Evolutionary conservation across 2,888 invertebrate genomes (phyloP).

Genomic region (Trissoscelio sp.): DNA sequence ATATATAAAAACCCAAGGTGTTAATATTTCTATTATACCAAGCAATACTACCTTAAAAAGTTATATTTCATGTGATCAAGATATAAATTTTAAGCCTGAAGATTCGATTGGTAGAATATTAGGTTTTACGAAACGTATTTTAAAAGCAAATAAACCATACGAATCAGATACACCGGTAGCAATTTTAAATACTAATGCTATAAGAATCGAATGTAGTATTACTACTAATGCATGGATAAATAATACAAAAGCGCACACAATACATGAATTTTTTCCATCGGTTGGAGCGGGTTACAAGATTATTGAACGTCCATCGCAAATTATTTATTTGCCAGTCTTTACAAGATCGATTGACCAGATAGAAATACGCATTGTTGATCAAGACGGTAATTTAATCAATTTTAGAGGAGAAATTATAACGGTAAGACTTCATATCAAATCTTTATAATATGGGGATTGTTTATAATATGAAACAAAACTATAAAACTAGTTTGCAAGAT

Average conservation of each 20-base stretch:
- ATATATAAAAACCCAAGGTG: slow-evolving; percentile 45
- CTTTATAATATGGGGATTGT: slow-evolving; percentile 55
- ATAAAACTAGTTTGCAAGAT: slow-evolving; percentile 37
- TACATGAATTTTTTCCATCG: slow-evolving; percentile 50
- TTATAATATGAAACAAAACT: slow-evolving; percentile 30
- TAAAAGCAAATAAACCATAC: slow-evolving; percentile 32
- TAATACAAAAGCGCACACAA: slow-evolving; percentile 31
- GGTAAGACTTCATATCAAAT: slow-evolving; percentile 67
- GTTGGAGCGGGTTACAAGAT: slow-evolving; percentile 76
- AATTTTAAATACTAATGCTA: slow-evolving; percentile 31
- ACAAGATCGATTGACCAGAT: slow-evolving; percentile 65
- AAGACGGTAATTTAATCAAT: slow-evolving; percentile 68
- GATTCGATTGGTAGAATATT: slow-evolving; percentile 49
- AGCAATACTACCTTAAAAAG: slow-evolving; percentile 65
- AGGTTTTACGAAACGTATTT: slow-evolving; percentile 28
- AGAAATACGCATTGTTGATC: slow-evolving; percentile 70
- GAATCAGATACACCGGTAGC: slow-evolving; percentile 19
- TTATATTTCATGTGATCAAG: slow-evolving; percentile 46
- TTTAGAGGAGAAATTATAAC: slow-evolving; percentile 70
- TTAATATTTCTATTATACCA: slow-evolving; percentile 24
- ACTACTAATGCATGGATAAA: slow-evolving; percentile 28
- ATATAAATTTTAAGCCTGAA: slow-evolving; percentile 55
- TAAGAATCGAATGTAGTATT: slow-evolving; percentile 22
- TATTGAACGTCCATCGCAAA: slow-evolving; percentile 76
- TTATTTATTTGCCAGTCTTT: slow-evolving; percentile 71